These are phyloP conservation scores for Epinotia ramella DNA, from an alignment of 2,888 invertebrate genomes.

Conservation along the genomic window DNA sequence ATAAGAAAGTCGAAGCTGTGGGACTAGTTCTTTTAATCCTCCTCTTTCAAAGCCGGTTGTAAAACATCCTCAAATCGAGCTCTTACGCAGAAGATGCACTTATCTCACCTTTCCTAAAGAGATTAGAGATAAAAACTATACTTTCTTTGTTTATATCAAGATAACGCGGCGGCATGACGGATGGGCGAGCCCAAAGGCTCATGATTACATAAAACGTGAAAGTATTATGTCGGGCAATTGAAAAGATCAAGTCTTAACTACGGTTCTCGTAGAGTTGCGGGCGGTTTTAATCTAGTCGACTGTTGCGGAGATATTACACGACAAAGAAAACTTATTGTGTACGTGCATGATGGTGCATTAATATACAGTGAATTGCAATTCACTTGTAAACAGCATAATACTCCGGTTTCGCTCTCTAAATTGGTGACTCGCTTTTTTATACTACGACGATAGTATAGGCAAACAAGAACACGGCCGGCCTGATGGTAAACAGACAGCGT, in stretches of 20 bases:
- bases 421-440: background rate
- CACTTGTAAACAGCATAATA: conserved; percentile 29
- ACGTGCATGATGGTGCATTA: conserved; percentile 51
- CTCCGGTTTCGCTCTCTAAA: conserved; percentile 40
- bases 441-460: no score
- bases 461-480: no score
- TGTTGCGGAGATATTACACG: conserved; percentile 49
- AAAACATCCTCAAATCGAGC: conserved; percentile 39
- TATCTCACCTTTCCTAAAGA: conserved; percentile 65
- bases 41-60: conserved; percentile 8
- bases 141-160: conserved; percentile 74
- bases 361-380: conserved; percentile 40
- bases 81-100: conserved; percentile 48
- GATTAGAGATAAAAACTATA: conserved; percentile 65
- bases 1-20: conserved; percentile 7
- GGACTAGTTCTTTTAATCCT: conserved; percentile 16
- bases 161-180: conserved; percentile 73
- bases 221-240: conserved; percentile 74
- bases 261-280: conserved; percentile 54
- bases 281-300: conserved; percentile 55
- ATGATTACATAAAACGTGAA: conserved; percentile 78
- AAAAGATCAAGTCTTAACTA: conserved; percentile 65
- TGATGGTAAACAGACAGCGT: no score
- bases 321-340: conserved; percentile 51
- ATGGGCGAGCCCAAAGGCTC: conserved; percentile 71